phyloP scores from a whole-genome alignment of 2,888 invertebrate genomes.

The Itoplectis maculator region DNA sequence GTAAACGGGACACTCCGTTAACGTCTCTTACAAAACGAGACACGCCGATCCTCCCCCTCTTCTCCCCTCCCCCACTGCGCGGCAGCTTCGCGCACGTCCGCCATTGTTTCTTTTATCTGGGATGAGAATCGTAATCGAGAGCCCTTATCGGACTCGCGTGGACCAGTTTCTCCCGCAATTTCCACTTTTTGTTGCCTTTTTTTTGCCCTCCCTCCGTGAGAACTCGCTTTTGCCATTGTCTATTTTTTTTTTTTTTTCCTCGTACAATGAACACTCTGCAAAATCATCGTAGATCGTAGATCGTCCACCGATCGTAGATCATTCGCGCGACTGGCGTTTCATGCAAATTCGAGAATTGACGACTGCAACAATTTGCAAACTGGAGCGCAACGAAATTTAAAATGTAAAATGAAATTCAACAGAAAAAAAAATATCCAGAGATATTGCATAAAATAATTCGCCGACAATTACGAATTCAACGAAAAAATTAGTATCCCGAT shows the following conservation, averaged over 20 bases:
- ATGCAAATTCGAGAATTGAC: background rate
- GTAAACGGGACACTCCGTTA: constrained; percentile 57
- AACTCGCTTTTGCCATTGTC: constrained; percentile 1
- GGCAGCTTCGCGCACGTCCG: constrained; percentile 21
- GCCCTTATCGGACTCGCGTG: constrained; percentile 67
- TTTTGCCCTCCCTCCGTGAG: background rate
- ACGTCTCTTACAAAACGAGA: constrained; percentile 49
- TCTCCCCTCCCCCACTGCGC: background rate
- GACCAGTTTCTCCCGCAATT: constrained; percentile 47
- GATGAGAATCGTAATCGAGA: constrained; percentile 73
- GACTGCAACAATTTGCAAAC: background rate
- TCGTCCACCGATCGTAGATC: constrained; percentile 24
- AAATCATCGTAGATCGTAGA: constrained; percentile 60
- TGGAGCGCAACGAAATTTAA: background rate
- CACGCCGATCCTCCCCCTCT: background rate
- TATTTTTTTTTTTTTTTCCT: constrained; percentile 8
- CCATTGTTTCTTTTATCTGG: constrained; percentile 70
- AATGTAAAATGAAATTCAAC: background rate
- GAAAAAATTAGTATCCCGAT: too few species aligned
- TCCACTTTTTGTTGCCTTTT: constrained; percentile 29
- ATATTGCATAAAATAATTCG: too few species aligned
- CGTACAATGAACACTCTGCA: constrained; percentile 3
- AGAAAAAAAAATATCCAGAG: too few species aligned
- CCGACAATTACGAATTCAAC: too few species aligned
- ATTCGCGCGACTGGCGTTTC: background rate